Base-by-base conservation (phyloP, 2,113 vertebrate species). In the Dendropsophus ebraccatus region DNA sequence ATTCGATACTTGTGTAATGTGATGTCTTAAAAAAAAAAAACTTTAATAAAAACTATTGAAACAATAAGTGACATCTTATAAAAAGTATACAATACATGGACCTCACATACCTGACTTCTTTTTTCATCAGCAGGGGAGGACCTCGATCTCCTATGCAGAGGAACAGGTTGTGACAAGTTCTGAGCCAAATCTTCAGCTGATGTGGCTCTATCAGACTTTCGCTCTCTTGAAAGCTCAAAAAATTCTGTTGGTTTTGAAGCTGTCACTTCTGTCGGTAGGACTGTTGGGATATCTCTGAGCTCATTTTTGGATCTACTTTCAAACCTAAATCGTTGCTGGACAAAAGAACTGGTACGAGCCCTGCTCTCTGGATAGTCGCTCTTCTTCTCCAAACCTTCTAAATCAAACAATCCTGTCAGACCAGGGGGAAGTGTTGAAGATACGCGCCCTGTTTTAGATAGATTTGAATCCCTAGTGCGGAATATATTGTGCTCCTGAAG, bases 121-220 rank as follows among this genome's bases (percentile, higher is more conserved):
- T 90, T 94, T 84, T 96, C 95, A 0, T 88, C 90, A 0, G 89
- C 93, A n/a, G 97, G 96, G 2, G 97, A 96, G 0, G 97, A 98
- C 77, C 92, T 92, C 69, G 97, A 98, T 10, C 96, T 94, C 28
- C 88, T 13, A 1, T 99, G 96, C 62, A 95, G 92, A 0, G 95
- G 89, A 58, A 90, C 86, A 0, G 67, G 72, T 47, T 78, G 92
- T 81, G 89, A 89, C 0, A 90, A 91, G 54, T 90, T 91, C 73
- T 96, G 96, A 0, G 98, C 92, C 65, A 99, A 90, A 87, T 99
- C 96, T 87, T 97, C 96, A 0, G 96, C 96, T 0, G 97, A 99
- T 30, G 93, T 94, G 0, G 96, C 97, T 84, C 94, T 98, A n/a
- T 94, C 94, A 0, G 96, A 88, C 84, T 90, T 92, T 79, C 88